Base-by-base conservation (phyloP, 2,888 invertebrate species). In the Cynaeus angustus region DNA sequence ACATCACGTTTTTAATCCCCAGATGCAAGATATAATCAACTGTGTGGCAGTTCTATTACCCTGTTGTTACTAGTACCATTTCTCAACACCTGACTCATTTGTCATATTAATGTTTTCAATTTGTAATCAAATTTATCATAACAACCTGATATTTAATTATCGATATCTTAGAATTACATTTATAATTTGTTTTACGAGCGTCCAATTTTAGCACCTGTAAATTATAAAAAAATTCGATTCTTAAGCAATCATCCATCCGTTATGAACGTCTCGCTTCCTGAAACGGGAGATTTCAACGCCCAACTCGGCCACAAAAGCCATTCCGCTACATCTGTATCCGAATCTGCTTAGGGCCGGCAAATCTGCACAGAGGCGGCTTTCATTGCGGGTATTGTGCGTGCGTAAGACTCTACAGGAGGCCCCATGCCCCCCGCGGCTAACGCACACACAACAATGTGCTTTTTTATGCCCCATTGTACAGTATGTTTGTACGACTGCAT, bases 271-370 rank as follows among this genome's bases (percentile, higher is more conserved):
- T n/a, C 7, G 52, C 71, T 76, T 76, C 73, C 74, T 74, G 71
- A 64, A 75, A 67, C 56, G 68, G 73, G 71, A 70, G 73, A 64
- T 69, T 72, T 74, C 59, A 68, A 75, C 77, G 76, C 77, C 75
- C 77, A 71, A 62, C 68, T 72, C 74, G 75, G 74, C 72, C 62
- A 71, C 74, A 68, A 75, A 80, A 80, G 76, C 52, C 79, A 77
- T 78, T 78, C 76, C 75, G 80, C 79, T 79, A 79, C 79, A 80
- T 78, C 79, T 78, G 80, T 79, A 80, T 80, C 79, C 76, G 78
- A 81, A 78, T 76, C 79, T 77, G 76, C 77, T 79, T 79, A 78
- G 79, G 75, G 78, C 76, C 71, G 56, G 66, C 70, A 72, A 72
- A 74, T 75, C 68, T 70, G 68, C 74, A 69, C 70, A 56, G 72